Base-by-base conservation (phyloP, 2,888 invertebrate species). In the Heliconius ethilla region DNA sequence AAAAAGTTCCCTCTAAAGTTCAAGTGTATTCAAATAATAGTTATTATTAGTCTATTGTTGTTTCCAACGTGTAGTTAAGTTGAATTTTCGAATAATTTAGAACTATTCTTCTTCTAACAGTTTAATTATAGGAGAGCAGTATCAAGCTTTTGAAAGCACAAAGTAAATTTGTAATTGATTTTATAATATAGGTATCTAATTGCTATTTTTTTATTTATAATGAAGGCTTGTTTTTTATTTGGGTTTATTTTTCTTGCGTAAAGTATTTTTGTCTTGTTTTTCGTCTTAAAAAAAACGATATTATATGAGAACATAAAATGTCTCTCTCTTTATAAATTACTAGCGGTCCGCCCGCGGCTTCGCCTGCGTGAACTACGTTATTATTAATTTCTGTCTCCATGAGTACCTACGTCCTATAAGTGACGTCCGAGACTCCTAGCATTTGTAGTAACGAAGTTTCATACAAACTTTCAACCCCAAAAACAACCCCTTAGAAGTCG, bases 41-140 rank as follows among this genome's bases (percentile, higher is more conserved):
- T 59, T 72, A 72, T 72, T 72, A 72, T 59, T 25, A 55, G 59
- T 33, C 72, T 59, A 72, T 72, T 72, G 72, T 72, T 59, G 72
- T 25, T 59, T n/a, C 59, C 15, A 72, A 72, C 59, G 33, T 33
- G 15, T 59, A n/a, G 29, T 72, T 59, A 25, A 15, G n/a, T 3
- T 25, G 40, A 45, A 69, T 25, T 37, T 72, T 72, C 33, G n/a
- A 59, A 37, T 25, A 72, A 72, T 59, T 72, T 59, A 25, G 59
- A 59, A 15, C 37, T 59, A 72, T 59, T 72, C 59, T 59, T 72
- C 72, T 33, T 7, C 3, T 13, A 72, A 59, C 72, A 59, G 59
- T 10, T 72, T 72, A 59, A 72, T 72, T 72, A 72, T 72, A 72
- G 59, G n/a, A 72, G 72, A 59, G 55, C 59, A 37, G n/a, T 33